Percentiles rank a stretch among this genome's conserved stretches.
These are phyloP conservation scores for Romanogobio albipinnatus DNA, from an alignment of 2,113 vertebrate species.

Conservation along the genomic window DNA sequence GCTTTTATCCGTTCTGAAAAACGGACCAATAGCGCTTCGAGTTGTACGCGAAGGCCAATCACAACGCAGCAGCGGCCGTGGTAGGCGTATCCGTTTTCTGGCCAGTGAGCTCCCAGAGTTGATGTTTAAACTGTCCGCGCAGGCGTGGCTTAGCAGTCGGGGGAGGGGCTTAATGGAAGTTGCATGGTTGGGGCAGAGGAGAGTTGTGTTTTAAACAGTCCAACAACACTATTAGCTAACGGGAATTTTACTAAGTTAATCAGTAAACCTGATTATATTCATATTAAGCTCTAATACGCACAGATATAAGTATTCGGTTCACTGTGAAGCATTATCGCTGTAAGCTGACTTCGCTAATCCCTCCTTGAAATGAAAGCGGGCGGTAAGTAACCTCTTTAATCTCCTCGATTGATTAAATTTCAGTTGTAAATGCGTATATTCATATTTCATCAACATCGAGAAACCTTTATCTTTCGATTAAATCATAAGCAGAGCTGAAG, in stretches of 20 bases:
- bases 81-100: constrained; percentile 31
- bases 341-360: not conserved
- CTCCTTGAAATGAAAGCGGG: constrained; percentile 81
- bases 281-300: not conserved
- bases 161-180: constrained; percentile 62
- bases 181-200: constrained; percentile 69
- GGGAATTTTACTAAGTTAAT: not conserved
- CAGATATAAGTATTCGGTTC: not conserved
- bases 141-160: constrained; percentile 70
- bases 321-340: not conserved
- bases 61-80: accelerated
- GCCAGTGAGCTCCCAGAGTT: constrained; percentile 66
- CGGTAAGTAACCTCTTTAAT: constrained; percentile 69
- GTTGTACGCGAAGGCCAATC: constrained; percentile 60
- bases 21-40: constrained; percentile 56
- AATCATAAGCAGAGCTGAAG: not conserved
- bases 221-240: not conserved
- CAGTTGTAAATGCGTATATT: not conserved
- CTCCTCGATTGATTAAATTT: not conserved
- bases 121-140: constrained; percentile 77
- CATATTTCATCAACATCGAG: not conserved
- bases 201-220: constrained; percentile 36
- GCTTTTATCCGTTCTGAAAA: constrained; percentile 51
- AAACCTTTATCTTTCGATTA: not conserved
- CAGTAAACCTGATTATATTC: not conserved